Percentiles rank a stretch among this genome's conserved stretches.
These are phyloP conservation scores for Diplogasteroides magnus DNA, from an alignment of 1,140 invertebrate species.

Conservation along the genomic window DNA sequence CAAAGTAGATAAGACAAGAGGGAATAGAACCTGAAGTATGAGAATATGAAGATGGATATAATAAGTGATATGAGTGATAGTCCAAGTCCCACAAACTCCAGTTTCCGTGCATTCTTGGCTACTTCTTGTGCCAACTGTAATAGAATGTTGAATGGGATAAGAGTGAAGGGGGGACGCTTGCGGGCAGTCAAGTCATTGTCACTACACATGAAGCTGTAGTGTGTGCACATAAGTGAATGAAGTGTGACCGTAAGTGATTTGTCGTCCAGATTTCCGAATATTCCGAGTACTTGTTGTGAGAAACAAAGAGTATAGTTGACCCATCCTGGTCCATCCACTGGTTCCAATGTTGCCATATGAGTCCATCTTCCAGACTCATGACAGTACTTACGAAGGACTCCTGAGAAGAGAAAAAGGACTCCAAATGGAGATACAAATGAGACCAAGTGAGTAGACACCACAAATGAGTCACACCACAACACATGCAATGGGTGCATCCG, in stretches of 20 bases:
- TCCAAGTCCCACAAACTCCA: slow-evolving; percentile 76
- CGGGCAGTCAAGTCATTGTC: neutral
- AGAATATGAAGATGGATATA: slow-evolving; percentile 12
- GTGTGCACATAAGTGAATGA: neutral
- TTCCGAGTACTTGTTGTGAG: slow-evolving; percentile 66
- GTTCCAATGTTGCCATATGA: slow-evolving; percentile 46
- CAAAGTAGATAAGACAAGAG: slow-evolving; percentile 7
- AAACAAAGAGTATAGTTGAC: slow-evolving; percentile 81
- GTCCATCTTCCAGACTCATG: slow-evolving; percentile 68
- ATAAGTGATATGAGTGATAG: slow-evolving; percentile 72
- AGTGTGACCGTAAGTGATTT: slow-evolving; percentile 38
- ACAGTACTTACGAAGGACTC: slow-evolving; percentile 71
- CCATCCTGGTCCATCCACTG: slow-evolving; percentile 65
- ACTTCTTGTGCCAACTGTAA: slow-evolving; percentile 67
- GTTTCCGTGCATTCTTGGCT: slow-evolving; percentile 67
- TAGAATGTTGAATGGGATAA: slow-evolving; percentile 9
- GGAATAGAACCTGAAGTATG: slow-evolving; percentile 14
- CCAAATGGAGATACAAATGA: slow-evolving; percentile 10
- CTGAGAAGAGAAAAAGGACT: slow-evolving; percentile 58
- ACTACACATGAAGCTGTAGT: neutral
- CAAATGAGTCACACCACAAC: neutral
- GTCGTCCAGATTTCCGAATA: slow-evolving; percentile 52
- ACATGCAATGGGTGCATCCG: neutral
- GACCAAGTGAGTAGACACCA: slow-evolving; percentile 6
- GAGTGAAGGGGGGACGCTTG: neutral